Evolutionary conservation across 2,888 invertebrate species (phyloP).

Genomic region (Operophtera brumata): DNA sequence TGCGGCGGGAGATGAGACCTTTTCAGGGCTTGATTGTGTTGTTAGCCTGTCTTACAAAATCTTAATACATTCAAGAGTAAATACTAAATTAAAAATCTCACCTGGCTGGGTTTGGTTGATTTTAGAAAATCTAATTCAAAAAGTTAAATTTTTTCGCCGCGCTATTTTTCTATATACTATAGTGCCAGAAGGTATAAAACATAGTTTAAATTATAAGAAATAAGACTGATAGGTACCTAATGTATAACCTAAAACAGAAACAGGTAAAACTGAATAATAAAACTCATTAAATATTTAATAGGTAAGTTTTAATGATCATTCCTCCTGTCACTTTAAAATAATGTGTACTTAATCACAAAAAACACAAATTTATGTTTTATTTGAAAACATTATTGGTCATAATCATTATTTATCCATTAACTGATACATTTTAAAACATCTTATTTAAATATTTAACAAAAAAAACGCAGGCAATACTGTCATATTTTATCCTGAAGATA

Average conservation of each 20-base stretch:
- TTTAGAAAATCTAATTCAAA: too few relatives aligned
- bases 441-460: constrained; percentile 66
- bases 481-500: constrained; percentile 46
- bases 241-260: too few relatives aligned
- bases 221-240: too few relatives aligned
- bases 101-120: too few relatives aligned
- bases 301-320: constrained; percentile 78
- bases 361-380: constrained; percentile 52
- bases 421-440: constrained; percentile 61
- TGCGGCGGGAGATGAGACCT: too few relatives aligned
- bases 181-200: too few relatives aligned
- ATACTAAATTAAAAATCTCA: too few relatives aligned
- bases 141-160: too few relatives aligned
- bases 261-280: constrained; percentile 28
- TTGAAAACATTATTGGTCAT: constrained; percentile 59
- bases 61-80: too few relatives aligned
- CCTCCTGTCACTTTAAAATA: constrained; percentile 73
- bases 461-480: constrained; percentile 58
- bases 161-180: too few relatives aligned
- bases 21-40: too few relatives aligned
- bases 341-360: constrained; percentile 71
- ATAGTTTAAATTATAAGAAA: not conserved
- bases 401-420: constrained; percentile 61
- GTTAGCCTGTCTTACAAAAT: too few relatives aligned
- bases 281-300: constrained; percentile 57